Evolutionary conservation across 1,140 invertebrate genomes (phyloP).

Genomic region (Akabosia matsudoensis): DNA sequence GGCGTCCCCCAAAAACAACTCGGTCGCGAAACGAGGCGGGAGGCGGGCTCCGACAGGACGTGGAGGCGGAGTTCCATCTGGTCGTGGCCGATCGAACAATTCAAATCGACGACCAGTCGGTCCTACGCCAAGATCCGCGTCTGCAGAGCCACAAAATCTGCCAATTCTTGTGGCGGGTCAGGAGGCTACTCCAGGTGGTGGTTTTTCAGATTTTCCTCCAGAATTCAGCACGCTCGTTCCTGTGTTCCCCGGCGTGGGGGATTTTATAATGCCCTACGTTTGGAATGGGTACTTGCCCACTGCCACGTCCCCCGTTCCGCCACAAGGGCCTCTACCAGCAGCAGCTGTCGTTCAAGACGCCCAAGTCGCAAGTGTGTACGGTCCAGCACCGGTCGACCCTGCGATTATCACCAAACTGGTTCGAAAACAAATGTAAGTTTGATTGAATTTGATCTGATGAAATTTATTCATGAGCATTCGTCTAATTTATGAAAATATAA

Average conservation of each 20-base stretch:
- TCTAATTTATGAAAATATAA: not conserved
- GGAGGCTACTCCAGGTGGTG: too few relatives aligned
- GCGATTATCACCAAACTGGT: conserved; percentile 17
- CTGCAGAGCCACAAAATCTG: too few relatives aligned
- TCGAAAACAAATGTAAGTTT: conserved; percentile 40
- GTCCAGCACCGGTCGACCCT: not conserved
- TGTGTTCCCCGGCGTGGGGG: not conserved
- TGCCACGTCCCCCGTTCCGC: not conserved
- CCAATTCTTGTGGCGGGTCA: too few relatives aligned
- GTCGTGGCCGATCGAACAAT: too few relatives aligned
- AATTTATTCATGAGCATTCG: not conserved
- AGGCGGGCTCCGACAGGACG: too few relatives aligned
- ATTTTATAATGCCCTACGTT: conserved; percentile 37
- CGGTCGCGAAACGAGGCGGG: not conserved
- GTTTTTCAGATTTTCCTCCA: conserved; percentile 25
- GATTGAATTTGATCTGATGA: not conserved
- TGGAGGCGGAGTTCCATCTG: too few relatives aligned
- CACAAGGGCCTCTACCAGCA: not conserved
- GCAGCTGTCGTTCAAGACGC: conserved; percentile 1
- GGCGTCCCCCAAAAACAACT: too few relatives aligned
- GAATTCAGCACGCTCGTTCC: conserved; percentile 31
- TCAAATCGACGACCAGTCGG: too few relatives aligned
- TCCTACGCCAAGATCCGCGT: too few relatives aligned
- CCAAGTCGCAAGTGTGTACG: conserved; percentile 6
- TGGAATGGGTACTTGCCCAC: not conserved